These are phyloP conservation scores for Petrocephalus schoutedeni DNA, from an alignment of 2,797 vertebrate genomes.

Conservation along the genomic window DNA sequence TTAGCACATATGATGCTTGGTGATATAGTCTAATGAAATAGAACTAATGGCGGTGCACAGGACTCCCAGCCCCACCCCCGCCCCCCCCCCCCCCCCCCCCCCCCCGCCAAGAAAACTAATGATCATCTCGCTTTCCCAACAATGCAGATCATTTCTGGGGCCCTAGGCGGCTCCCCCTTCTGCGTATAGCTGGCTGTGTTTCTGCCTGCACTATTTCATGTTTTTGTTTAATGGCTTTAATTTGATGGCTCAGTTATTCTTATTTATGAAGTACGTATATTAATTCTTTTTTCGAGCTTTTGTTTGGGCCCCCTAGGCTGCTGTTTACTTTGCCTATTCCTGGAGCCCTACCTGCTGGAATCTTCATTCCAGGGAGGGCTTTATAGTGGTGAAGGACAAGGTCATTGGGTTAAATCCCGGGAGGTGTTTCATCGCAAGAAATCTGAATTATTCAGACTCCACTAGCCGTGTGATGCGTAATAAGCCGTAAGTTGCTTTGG, in stretches of 20 bases:
- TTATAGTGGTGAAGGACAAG: background rate
- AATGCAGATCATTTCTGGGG: background rate
- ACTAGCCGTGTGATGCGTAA: background rate
- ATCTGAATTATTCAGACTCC: background rate
- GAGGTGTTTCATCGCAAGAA: background rate
- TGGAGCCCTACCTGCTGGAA: background rate
- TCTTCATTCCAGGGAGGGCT: background rate
- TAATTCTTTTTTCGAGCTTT: background rate
- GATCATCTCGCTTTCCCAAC: background rate
- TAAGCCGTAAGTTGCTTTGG: background rate
- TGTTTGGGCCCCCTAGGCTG: background rate
- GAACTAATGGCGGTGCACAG: background rate
- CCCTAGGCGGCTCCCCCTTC: background rate
- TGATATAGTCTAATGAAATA: background rate
- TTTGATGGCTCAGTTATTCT: background rate
- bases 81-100: background rate
- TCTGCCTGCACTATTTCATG: background rate
- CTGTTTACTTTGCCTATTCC: background rate
- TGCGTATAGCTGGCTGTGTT: no score
- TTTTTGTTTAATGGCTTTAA: background rate
- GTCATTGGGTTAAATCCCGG: background rate
- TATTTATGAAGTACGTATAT: background rate
- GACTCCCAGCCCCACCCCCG: background rate
- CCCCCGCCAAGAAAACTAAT: background rate
- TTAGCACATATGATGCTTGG: background rate